Evolutionary conservation across 37 sponge, comb jelly and placozoan genomes (phyloP), one percentile per base, ranked within the genome.

Genomic region (Diacarnus erythraeanus): DNA sequence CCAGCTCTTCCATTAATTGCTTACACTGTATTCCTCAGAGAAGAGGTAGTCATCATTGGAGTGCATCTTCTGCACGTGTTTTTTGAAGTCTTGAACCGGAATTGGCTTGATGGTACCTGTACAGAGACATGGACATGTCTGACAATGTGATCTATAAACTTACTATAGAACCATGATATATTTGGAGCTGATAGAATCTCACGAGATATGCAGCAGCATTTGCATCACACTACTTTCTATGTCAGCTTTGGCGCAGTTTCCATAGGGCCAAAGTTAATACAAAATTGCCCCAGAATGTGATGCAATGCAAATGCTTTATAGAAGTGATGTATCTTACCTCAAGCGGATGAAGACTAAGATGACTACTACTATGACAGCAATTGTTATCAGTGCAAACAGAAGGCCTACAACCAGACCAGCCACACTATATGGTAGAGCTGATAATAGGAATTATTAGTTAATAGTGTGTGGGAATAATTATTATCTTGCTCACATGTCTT

Each of bases 41-140:
- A 96, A 93, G 64, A 77, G 80, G 81, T 90, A 93, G 71, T 90
- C 89, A 86, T 90, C 93, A 72, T 96, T 90, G 1, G 94, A 78
- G 61, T 88, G 91, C 83, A 93, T 84, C 25, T 75, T 58, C n/a
- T 61, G 47, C 22, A 92, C 91, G 76, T 96, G 91, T 21, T 71
- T 80, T 41, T 85, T 75, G 72, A 93, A 96, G 0, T 84, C 60
- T 18, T 54, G 1, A 15, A 93, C 64, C 25, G 79, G 73, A 12
- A 95, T 66, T 15, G 96, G 84, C 22, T 82, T 67, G 4, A 72
- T 20, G 1, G 83, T 71, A 1, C 59, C 87, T 71, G 78, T 78
- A 44, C 25, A n/a, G 18, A 35, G 22, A 15, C 60, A 23, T 9
- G 12, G 18, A 54, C 18, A 18, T n/a, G n/a, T n/a, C n/a, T n/a